Evolutionary conservation across 1,140 invertebrate species (phyloP), one percentile per base, ranked within the genome.

Genomic region (Lepidurus packardi): DNA sequence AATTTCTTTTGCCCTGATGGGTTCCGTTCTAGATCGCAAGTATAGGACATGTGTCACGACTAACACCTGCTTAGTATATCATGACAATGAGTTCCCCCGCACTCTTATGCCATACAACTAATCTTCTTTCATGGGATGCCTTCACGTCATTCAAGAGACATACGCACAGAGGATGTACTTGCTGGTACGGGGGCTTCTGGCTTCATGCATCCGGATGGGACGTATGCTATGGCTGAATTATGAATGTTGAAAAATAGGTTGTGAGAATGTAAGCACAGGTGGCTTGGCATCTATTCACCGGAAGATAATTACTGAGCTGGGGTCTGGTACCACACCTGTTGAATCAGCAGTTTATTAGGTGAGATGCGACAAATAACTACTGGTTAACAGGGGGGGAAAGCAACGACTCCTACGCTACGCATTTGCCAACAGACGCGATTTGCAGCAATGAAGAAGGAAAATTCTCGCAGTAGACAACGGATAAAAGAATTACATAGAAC

Each of bases 211-310:
- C 53, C 53, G 53, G 53, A 65, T 65, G 53, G 21, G 53, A 65
- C 53, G 53, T 65, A 65, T 65, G 53, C 53, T 65, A 13, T 65
- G 53, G 53, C 13, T 65, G 53, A 65, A 65, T 65, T 65, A 65
- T 65, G 53, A 65, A 65, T n/a, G 53, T 65, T 65, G 53, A 65
- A 65, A 65, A 65, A 65, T 65, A 65, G 53, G 53, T 65, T 65
- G 53, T 1, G 21, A 13, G 8, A 65, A 65, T 65, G 53, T 65
- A 65, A 65, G 53, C 53, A 65, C 53, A 65, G 53, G 53, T 65
- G 53, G 53, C 53, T 65, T 65, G 21, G 21, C 6, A 3, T 65
- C 16, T 21, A 65, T 65, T 65, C 53, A 65, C 53, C 16, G n/a
- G 53, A 13, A 65, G 53, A 65, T 65, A 65, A 65, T 65, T 65